Conservation (phyloP, 2,797 vertebrate species). For the Diglossa cyanea region DNA sequence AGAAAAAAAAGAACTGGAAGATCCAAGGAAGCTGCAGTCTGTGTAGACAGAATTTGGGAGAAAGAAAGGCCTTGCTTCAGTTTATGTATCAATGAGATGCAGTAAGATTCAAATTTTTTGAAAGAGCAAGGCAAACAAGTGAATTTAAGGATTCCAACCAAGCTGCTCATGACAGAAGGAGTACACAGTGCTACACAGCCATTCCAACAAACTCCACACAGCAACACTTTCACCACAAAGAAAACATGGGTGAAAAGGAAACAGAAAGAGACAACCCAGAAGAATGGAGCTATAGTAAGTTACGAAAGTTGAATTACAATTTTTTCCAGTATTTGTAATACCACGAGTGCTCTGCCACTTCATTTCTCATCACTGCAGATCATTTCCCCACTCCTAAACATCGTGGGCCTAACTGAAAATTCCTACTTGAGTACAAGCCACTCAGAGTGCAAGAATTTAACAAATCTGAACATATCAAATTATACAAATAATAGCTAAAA, state of each 20-base stretch:
- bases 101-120: background rate
- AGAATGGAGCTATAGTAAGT: background rate
- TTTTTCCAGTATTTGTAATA: background rate
- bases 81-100: background rate
- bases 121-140: background rate
- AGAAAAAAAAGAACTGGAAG: constrained; percentile 2
- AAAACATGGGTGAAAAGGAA: background rate
- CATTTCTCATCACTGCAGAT: background rate
- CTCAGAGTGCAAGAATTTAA: background rate
- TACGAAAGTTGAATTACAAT: background rate
- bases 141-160: background rate
- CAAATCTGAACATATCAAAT: background rate
- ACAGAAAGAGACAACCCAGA: background rate
- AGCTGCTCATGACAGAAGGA: background rate
- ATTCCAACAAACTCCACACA: background rate
- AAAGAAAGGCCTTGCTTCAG: background rate
- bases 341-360: background rate
- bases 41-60: background rate
- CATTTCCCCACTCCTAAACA: background rate
- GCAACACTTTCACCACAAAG: background rate
- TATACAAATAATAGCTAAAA: background rate
- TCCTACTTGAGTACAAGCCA: background rate
- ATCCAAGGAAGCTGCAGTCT: background rate
- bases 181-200: background rate
- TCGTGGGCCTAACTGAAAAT: background rate